A percentile compares a stretch with the other conserved stretches of the same genome.
These are phyloP conservation scores for Pollimyrus isidori DNA, from an alignment of 2,113 vertebrate genomes.

Conservation along the genomic window DNA sequence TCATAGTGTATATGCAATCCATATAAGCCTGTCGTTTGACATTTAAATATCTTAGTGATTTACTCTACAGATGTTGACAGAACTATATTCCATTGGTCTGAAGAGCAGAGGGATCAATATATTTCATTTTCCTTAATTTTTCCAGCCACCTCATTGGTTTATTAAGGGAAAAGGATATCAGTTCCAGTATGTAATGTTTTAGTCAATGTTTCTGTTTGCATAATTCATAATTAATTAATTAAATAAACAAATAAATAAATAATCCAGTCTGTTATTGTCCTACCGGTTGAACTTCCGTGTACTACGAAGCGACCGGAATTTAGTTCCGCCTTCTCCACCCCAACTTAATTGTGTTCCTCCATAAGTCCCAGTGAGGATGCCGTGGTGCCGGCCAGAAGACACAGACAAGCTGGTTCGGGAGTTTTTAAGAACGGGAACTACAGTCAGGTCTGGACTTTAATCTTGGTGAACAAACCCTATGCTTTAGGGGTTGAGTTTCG, in stretches of 20 bases:
- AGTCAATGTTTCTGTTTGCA: not conserved
- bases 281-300: constrained; percentile 19
- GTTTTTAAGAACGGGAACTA: constrained; percentile 60
- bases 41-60: not conserved
- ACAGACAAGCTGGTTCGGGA: constrained; percentile 64
- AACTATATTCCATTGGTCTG: not conserved
- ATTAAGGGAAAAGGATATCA: not conserved
- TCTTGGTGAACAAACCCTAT: not conserved
- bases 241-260: not conserved
- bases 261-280: not conserved
- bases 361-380: constrained; percentile 43
- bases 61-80: not conserved
- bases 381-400: constrained; percentile 50
- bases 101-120: not conserved
- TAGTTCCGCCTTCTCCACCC: constrained; percentile 41
- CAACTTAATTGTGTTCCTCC: not conserved
- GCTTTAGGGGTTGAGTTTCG: not conserved
- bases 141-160: not conserved
- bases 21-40: not conserved
- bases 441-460: constrained; percentile 61
- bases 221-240: too few species aligned
- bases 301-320: constrained; percentile 13
- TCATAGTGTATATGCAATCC: not conserved
- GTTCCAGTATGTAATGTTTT: not conserved
- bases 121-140: not conserved